phyloP scores from a whole-genome alignment of 2,888 invertebrate species.

The Perdita meconis region DNA sequence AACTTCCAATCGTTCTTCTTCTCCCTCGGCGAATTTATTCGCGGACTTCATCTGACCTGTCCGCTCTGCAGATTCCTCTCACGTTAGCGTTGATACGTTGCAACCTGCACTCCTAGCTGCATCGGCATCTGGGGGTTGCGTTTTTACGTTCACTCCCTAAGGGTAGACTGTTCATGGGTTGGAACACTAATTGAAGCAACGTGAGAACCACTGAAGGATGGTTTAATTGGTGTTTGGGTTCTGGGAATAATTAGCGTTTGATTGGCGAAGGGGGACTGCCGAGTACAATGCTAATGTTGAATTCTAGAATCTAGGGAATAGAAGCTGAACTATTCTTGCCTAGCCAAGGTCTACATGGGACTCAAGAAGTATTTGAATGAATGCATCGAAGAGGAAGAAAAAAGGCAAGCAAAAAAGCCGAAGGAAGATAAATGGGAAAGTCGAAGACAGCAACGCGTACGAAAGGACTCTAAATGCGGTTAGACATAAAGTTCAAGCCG shows the following conservation, averaged over 20 bases:
- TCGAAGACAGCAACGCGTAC: background rate
- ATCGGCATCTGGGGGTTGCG: too few species aligned
- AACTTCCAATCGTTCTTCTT: slow-evolving; percentile 9
- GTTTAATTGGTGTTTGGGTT: too few species aligned
- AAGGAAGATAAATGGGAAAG: background rate
- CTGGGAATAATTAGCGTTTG: too few species aligned
- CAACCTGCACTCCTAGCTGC: background rate
- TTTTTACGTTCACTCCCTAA: too few species aligned
- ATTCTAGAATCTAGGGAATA: too few species aligned
- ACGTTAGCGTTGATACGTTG: background rate
- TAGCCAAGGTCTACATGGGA: too few species aligned
- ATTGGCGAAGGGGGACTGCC: too few species aligned
- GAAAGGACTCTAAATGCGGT: background rate
- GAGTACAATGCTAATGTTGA: too few species aligned
- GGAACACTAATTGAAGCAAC: too few species aligned
- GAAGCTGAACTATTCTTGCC: too few species aligned
- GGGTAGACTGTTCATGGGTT: too few species aligned
- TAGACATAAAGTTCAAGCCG: slow-evolving; percentile 1
- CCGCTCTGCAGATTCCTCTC: background rate
- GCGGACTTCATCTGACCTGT: slow-evolving; percentile 16
- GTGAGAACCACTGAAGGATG: too few species aligned
- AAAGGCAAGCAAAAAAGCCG: background rate
- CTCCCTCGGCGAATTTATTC: slow-evolving; percentile 30
- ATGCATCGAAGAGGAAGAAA: background rate
- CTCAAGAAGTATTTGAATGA: background rate